Evolutionary conservation across 2,113 vertebrate species (phyloP).

Genomic region (Eira barbara): DNA sequence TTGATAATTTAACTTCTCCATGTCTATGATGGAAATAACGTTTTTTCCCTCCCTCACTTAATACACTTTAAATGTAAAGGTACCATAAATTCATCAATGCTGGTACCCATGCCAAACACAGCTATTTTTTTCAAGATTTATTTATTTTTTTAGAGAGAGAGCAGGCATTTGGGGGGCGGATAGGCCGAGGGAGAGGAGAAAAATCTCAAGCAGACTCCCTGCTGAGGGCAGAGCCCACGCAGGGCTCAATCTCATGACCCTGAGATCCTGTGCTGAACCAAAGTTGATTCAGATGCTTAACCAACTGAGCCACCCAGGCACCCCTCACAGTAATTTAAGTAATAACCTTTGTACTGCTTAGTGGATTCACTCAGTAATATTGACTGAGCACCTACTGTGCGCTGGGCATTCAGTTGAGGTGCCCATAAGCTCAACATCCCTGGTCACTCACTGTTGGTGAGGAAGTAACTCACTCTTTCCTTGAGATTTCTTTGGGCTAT

Average conservation of each 20-base stretch:
- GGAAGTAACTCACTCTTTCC: neutral
- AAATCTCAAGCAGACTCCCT: neutral
- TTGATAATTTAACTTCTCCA: neutral
- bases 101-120: neutral
- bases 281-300: neutral
- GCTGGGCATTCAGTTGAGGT: neutral
- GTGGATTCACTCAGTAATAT: neutral
- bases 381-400: neutral
- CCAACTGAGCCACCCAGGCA: neutral
- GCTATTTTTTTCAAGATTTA: neutral
- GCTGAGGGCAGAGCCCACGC: neutral
- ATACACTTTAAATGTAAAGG: neutral
- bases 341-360: neutral
- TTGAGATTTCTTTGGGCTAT: neutral
- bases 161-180: neutral
- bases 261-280: neutral
- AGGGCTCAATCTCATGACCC: neutral
- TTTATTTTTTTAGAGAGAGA: neutral
- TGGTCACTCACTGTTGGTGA: neutral
- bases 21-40: neutral
- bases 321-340: neutral
- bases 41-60: neutral
- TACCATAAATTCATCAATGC: neutral
- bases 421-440: neutral
- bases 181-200: neutral